Evolutionary conservation across 1,140 invertebrate genomes (phyloP), one percentile per base, ranked within the genome.

Genomic region (Danaus melanippus): DNA sequence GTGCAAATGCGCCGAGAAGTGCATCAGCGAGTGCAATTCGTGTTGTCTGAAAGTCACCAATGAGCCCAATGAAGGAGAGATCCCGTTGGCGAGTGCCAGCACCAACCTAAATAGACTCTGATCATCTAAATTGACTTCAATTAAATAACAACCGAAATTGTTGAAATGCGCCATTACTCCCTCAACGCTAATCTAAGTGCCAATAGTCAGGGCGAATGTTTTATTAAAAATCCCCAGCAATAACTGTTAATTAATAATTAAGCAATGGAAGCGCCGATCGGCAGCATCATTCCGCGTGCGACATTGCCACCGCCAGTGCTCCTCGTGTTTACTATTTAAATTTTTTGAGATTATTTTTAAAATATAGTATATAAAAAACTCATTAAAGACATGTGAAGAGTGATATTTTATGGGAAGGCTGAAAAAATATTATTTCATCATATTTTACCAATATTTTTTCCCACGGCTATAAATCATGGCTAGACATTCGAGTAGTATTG

Each of bases 91-190:
- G 81, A 83, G 74, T 76, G 79, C 78, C 81, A 84, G 80, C 84
- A 84, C 79, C 84, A 86, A 86, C 84, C 84, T 86, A 86, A 86
- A 86, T 86, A 86, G 84, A 86, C 79, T 86, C 81, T 86, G 84
- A 86, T 86, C 84, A 84, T 86, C 81, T 86, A 86, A 86, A 86
- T 86, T 86, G 84, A 86, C 84, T 86, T 86, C 84, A 86, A 86
- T 86, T 86, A 86, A 86, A 86, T 86, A 86, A 86, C 84, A 86
- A 86, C 83, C 83, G 81, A 86, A 86, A 84, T 86, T 84, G 83
- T 84, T 86, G 83, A 84, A 86, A 86, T 86, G 83, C 83, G 81
- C 81, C 83, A 86, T 86, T 84, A 84, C 80, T 84, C 83, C 79
- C 83, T 82, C 83, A 67, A 66, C 78, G 81, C 72, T 86, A 86